Conservation (phyloP, 2,113 vertebrate species). For the Pungitius pungitius region DNA sequence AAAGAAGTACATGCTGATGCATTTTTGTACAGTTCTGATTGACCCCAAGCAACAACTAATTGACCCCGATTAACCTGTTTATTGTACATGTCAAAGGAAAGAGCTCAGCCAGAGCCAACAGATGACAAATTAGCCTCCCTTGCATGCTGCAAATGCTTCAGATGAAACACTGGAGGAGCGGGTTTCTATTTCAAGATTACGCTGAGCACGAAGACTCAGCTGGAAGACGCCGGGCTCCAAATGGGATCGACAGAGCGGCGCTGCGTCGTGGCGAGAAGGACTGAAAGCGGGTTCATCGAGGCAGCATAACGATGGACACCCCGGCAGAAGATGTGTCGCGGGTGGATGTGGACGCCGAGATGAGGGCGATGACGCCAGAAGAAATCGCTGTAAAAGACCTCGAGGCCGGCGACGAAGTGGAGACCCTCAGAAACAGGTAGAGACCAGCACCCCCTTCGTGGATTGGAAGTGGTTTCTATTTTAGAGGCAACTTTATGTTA, state of each 20-base stretch:
- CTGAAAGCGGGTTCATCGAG: slow-evolving; percentile 28
- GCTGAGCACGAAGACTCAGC: slow-evolving; percentile 82
- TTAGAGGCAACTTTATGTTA: not conserved
- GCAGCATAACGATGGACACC: slow-evolving; percentile 71
- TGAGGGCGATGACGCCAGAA: slow-evolving; percentile 74
- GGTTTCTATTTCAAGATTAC: slow-evolving; percentile 92
- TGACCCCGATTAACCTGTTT: slow-evolving; percentile 12
- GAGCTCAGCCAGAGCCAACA: slow-evolving; percentile 55
- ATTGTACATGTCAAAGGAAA: slow-evolving; percentile 18
- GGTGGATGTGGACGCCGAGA: slow-evolving; percentile 72
- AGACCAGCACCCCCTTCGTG: not conserved
- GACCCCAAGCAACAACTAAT: not conserved
- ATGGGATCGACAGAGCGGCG: slow-evolving; percentile 52
- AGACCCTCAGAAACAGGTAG: slow-evolving; percentile 86
- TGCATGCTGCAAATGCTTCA: slow-evolving; percentile 57
- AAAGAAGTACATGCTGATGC: not conserved
- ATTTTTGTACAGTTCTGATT: slow-evolving; percentile 14
- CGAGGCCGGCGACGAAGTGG: slow-evolving; percentile 74
- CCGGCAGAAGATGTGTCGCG: slow-evolving; percentile 64
- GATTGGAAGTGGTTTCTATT: not conserved
- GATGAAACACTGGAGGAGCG: slow-evolving; percentile 70
- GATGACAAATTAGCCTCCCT: slow-evolving; percentile 35
- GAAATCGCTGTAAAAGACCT: slow-evolving; percentile 39
- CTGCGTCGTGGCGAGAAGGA: slow-evolving; percentile 36
- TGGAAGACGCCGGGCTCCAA: slow-evolving; percentile 24